phyloP scores from a whole-genome alignment of 2,797 vertebrate species.

The Onychomys torridus region DNA sequence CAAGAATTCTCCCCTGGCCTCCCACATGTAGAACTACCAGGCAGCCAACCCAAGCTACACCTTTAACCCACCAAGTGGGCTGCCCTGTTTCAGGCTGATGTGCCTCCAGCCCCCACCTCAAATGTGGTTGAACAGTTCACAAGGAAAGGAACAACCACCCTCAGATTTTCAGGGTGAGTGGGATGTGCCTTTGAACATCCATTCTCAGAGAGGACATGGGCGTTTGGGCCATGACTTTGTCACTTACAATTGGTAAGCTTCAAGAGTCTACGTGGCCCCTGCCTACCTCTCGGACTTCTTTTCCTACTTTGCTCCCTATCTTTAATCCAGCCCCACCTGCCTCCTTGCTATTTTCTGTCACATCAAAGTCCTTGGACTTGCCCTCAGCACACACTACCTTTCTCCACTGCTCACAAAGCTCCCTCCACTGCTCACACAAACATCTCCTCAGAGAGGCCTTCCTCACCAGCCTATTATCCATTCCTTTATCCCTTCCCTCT shows the following conservation, averaged over 20 bases:
- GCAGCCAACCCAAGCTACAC: conserved; percentile 57
- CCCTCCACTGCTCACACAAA: background rate
- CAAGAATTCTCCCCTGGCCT: conserved; percentile 12
- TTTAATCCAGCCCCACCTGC: background rate
- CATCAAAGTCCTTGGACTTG: background rate
- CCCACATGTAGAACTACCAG: conserved; percentile 13
- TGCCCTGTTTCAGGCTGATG: background rate
- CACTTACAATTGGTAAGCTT: conserved; percentile 20
- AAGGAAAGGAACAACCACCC: background rate
- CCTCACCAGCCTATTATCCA: background rate
- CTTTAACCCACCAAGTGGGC: background rate
- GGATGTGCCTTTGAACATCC: background rate
- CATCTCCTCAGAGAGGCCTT: background rate
- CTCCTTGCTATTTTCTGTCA: background rate
- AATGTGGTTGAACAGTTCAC: background rate
- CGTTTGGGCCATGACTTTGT: background rate
- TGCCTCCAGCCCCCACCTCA: conserved; percentile 26
- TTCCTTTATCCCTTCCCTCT: background rate
- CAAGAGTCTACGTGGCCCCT: background rate
- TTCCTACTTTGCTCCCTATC: background rate
- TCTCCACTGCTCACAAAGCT: background rate
- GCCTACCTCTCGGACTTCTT: conserved; percentile 4
- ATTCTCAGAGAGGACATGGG: background rate
- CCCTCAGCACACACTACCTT: conserved; percentile 8
- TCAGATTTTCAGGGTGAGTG: conserved; percentile 17